phyloP scores from a whole-genome alignment of 2,888 invertebrate genomes.

The Neoascia interrupta region DNA sequence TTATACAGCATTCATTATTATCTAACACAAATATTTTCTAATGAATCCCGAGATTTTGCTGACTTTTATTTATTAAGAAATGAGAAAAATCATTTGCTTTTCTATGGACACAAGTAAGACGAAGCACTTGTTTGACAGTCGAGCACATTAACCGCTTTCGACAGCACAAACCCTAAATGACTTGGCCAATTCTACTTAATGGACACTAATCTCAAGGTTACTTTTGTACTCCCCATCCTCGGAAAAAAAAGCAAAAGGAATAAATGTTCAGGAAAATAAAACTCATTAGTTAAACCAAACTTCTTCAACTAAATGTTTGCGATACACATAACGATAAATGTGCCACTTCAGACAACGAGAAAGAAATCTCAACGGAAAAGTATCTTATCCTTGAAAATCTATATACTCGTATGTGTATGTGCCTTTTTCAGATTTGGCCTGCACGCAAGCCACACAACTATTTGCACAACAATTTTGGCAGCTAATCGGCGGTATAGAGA shows the following conservation, averaged over 20 bases:
- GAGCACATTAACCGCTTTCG: too few relatives aligned
- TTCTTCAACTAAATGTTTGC: constrained; percentile 7
- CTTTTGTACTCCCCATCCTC: too few relatives aligned
- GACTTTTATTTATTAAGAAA: too few relatives aligned
- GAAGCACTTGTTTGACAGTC: background rate
- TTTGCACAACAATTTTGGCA: constrained; percentile 8
- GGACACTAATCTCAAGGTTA: background rate
- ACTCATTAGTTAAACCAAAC: constrained; percentile 27
- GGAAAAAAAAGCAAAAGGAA: too few relatives aligned
- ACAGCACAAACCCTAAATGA: constrained; percentile 1
- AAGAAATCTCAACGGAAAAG: background rate
- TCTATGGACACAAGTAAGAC: too few relatives aligned
- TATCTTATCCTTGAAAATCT: constrained; percentile 25
- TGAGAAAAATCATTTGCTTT: too few relatives aligned
- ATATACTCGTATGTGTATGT: background rate
- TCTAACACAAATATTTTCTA: too few relatives aligned
- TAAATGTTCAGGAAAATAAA: constrained; percentile 15
- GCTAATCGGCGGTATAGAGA: constrained; percentile 24
- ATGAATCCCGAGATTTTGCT: too few relatives aligned
- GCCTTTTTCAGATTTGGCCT: background rate
- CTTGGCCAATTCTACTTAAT: constrained; percentile 4
- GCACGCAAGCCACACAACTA: constrained; percentile 3
- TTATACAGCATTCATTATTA: too few relatives aligned
- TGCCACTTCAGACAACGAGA: background rate
- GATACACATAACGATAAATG: constrained; percentile 14